Evolutionary conservation across 2,797 vertebrate genomes (phyloP), one percentile per base, ranked within the genome.

Genomic region (Sphenodon punctatus): DNA sequence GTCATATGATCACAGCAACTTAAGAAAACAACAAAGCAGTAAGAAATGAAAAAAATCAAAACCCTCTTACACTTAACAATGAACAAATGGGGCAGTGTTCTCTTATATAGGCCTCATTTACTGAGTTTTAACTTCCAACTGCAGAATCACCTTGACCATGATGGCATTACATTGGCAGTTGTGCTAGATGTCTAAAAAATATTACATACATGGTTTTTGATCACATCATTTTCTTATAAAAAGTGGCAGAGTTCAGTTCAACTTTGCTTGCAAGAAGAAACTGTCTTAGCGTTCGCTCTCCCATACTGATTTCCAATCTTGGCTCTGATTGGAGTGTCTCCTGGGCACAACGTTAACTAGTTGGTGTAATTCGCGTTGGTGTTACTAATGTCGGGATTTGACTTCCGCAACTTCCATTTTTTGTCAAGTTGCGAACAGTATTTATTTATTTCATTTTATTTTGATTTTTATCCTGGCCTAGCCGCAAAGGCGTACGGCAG

Each of bases 81-180:
- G 71, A 73, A 45, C 59, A 79, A 71, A 79, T 85, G 78, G 80
- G 82, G 80, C 84, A 67, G 67, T 67, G 68, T 77, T 86, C 80
- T 84, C 86, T 89, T 89, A 34, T 88, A 67, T 85, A 82, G 86
- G 59, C 64, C 81, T 73, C 75, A 78, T 78, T 86, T 80, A 86
- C 85, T 84, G 75, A 81, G 32, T 63, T 87, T 85, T 79, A 75
- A 73, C 68, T 81, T 55, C 32, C 86, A 68, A 75, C 34, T 88
- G 74, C 74, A 0, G 14, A 85, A 86, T 89, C 73, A 66, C 66
- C 74, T 86, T 34, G 32, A 23, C 86, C 83, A n/a, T n/a, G n/a
- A n/a, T n/a, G n/a, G n/a, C n/a, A n/a, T n/a, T n/a, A n/a, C n/a
- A n/a, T n/a, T n/a, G n/a, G n/a, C n/a, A n/a, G n/a, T n/a, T n/a